Evolutionary conservation across 2,113 vertebrate species (phyloP).

Genomic region (Oxygymnocypris stewartii): DNA sequence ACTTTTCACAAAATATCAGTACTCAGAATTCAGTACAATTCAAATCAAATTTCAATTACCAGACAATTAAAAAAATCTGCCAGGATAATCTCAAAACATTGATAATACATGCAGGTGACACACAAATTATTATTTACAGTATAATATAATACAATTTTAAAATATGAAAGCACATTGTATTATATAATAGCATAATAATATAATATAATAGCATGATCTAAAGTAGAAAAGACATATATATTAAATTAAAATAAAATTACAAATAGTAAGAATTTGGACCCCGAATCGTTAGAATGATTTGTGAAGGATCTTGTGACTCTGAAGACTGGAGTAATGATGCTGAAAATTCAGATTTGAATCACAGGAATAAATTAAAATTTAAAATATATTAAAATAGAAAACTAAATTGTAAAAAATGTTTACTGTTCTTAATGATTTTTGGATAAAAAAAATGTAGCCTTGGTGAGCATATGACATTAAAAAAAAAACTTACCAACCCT

Average conservation of each 20-base stretch:
- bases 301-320: not conserved
- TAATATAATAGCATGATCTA: not conserved
- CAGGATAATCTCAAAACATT: not conserved
- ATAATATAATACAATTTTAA: not conserved
- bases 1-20: not conserved
- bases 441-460: not conserved
- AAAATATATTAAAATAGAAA: not conserved
- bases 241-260: too few relatives aligned
- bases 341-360: not conserved
- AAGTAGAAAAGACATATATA: not conserved
- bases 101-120: not conserved
- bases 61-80: not conserved
- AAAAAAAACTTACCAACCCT: too few relatives aligned
- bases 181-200: not conserved
- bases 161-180: not conserved
- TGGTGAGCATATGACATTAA: not conserved
- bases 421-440: not conserved
- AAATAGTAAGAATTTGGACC: not conserved
- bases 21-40: not conserved
- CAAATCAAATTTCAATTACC: not conserved
- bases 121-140: too few relatives aligned
- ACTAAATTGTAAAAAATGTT: not conserved
- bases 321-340: not conserved
- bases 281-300: not conserved
- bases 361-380: constrained; percentile 51